A percentile compares a stretch with the other conserved stretches of the same genome.
Conservation (phyloP, 2,888 invertebrate genomes). For the Coleophora flavipennella region DNA sequence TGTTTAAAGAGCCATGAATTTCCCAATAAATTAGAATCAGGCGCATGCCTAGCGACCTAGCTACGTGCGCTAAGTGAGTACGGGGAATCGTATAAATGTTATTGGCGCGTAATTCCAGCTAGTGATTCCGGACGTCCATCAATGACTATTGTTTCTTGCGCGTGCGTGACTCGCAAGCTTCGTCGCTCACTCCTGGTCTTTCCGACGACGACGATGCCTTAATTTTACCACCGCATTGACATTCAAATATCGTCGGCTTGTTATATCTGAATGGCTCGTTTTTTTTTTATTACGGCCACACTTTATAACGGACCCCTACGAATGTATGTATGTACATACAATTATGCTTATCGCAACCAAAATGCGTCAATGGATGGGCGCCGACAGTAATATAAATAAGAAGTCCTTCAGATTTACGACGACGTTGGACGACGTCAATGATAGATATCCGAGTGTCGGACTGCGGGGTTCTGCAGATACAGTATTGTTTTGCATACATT, state of each 20-base stretch:
- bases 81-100: constrained; percentile 53
- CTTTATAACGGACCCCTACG: constrained; percentile 48
- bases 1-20: constrained; percentile 21
- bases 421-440: neutral
- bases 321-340: constrained; percentile 28
- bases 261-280: constrained; percentile 54
- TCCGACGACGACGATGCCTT: constrained; percentile 55
- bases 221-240: constrained; percentile 48
- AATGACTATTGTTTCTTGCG: constrained; percentile 45
- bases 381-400: neutral
- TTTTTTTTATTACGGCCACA: constrained; percentile 43
- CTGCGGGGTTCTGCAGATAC: no score
- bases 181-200: constrained; percentile 26
- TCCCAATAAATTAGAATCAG: constrained; percentile 21
- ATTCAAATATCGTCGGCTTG: constrained; percentile 54
- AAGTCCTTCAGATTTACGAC: neutral
- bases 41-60: constrained; percentile 21
- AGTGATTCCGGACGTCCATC: constrained; percentile 43
- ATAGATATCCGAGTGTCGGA: no score
- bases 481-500: no score
- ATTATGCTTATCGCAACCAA: constrained; percentile 42
- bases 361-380: constrained; percentile 32
- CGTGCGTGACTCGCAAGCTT: constrained; percentile 52
- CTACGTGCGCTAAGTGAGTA: constrained; percentile 28
- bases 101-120: constrained; percentile 51